phyloP scores from a whole-genome alignment of 2,113 vertebrate species.

The Otolemur garnettii region DNA sequence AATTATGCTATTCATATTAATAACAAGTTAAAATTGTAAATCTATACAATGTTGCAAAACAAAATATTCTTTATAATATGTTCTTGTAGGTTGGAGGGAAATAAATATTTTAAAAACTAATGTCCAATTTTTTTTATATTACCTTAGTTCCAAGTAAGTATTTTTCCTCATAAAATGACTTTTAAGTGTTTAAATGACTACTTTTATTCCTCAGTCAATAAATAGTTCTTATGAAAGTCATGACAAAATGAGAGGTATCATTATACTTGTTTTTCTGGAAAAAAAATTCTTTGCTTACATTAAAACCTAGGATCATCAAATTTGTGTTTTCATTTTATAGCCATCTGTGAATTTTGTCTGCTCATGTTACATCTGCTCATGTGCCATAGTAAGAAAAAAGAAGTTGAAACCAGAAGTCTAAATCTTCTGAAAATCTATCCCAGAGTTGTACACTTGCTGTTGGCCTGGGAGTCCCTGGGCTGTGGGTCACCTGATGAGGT shows the following conservation, averaged over 20 bases:
- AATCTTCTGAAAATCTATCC: neutral
- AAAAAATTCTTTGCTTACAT: neutral
- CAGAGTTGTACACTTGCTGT: neutral
- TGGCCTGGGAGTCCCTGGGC: neutral
- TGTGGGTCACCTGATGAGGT: too few relatives aligned
- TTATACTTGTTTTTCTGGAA: neutral
- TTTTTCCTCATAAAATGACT: neutral
- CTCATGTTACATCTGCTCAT: neutral
- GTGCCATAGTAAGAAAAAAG: neutral
- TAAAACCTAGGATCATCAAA: neutral
- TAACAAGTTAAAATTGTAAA: neutral
- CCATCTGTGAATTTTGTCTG: neutral
- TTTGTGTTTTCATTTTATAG: neutral
- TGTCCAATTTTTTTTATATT: neutral
- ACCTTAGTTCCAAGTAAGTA: neutral
- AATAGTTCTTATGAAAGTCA: neutral
- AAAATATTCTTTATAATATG: neutral
- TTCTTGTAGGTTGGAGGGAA: too few relatives aligned
- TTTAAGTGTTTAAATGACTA: neutral
- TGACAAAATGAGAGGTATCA: neutral
- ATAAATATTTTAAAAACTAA: neutral
- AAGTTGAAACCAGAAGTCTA: neutral
- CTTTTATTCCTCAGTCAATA: neutral
- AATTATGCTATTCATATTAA: neutral
- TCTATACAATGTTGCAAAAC: neutral